Base-by-base conservation (phyloP, 2,797 vertebrate species). In the Poeciliopsis paucimaculata region DNA sequence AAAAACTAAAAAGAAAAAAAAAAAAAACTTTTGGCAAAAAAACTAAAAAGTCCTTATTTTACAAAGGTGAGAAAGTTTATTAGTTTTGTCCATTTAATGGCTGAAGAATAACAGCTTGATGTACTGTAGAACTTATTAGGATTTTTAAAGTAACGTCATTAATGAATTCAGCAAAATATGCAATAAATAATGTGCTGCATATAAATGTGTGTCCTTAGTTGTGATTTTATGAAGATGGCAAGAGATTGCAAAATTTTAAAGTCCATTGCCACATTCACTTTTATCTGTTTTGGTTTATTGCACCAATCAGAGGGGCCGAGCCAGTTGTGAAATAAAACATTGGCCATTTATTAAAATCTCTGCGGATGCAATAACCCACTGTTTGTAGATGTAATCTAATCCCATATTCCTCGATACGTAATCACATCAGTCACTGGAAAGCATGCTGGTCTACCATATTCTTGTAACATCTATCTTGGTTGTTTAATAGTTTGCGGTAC, bases 281-380 rank as follows among this genome's bases (percentile, higher is more conserved):
- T 79, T 43, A 77, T 74, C 64, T 80, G 62, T 83, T 55, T 49
- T 73, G 53, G 75, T 81, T 86, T 80, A 82, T 68, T 80, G 49
- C 70, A 39, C 4, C 47, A 47, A 39, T 81, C 79, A 86, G 86
- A 87, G 77, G 4, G 60, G 70, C 15, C 23, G 72, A 77, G 51
- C 31, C 45, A 77, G 77, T 88, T 90, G 82, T 77, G 87, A 88
- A 89, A 90, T 79, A 66, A 77, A 87, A 70, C 82, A 87, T 83
- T 86, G 77, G 76, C 51, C 45, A 73, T 85, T 90, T 85, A 88
- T 83, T 88, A 77, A 87, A 88, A 77, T 82, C 49, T 31, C 34
- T 75, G 34, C 46, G 84, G 79, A 87, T 84, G 57, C 73, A 79
- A 18, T 45, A 49, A 88, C 88, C 80, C 84, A 15, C 47, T 80